phyloP scores from a whole-genome alignment of 2,113 vertebrate species.

The Tupaia chinensis region DNA sequence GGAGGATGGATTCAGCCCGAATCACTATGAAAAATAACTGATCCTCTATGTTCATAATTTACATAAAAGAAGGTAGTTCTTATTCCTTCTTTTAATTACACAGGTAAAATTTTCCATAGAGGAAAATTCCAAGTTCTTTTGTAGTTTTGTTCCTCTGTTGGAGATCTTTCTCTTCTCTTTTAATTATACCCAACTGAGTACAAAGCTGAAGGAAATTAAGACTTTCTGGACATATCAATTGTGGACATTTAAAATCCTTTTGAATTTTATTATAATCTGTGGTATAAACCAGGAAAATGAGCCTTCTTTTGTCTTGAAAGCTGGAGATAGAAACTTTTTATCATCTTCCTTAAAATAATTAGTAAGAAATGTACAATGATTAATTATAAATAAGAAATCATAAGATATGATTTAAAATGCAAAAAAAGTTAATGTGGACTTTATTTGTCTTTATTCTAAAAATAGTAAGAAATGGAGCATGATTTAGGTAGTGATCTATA shows the following conservation, averaged over 20 bases:
- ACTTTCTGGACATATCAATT: background rate
- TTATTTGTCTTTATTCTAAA: too few relatives aligned
- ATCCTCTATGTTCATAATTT: background rate
- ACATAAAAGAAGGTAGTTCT: background rate
- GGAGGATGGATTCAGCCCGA: background rate
- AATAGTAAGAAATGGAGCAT: background rate
- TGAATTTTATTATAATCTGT: conserved; percentile 26
- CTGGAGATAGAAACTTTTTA: background rate
- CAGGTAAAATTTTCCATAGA: background rate
- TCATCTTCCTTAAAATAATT: background rate
- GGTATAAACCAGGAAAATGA: background rate
- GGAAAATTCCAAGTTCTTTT: conserved; percentile 25
- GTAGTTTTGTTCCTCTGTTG: background rate
- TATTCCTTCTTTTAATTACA: background rate
- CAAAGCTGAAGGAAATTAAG: conserved; percentile 41
- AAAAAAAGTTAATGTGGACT: too few relatives aligned
- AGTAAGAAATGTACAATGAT: background rate
- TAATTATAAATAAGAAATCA: too few relatives aligned
- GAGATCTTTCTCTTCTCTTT: background rate
- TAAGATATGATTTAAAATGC: too few relatives aligned
- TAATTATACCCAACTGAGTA: conserved; percentile 12
- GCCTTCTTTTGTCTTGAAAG: conserved; percentile 33
- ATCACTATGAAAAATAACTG: background rate
- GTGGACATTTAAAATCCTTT: conserved; percentile 37
- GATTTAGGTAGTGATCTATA: background rate